A percentile compares a stretch with the other conserved stretches of the same genome.
These are phyloP conservation scores for Pammene fasciana DNA, from an alignment of 2,888 invertebrate species.

Conservation along the genomic window DNA sequence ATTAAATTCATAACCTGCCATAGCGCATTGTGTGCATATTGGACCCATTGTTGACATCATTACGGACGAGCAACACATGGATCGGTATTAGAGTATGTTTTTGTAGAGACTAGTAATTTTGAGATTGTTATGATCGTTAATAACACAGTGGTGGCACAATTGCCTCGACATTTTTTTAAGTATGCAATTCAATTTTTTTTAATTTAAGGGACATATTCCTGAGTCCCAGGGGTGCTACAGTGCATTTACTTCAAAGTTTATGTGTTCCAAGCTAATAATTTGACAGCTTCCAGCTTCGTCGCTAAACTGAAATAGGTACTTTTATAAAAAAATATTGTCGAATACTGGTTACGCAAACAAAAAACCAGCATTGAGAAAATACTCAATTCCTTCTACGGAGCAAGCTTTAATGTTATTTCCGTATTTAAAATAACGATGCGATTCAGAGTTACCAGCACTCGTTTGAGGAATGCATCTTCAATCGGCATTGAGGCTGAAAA, in stretches of 20 bases:
- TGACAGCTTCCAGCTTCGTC: no score
- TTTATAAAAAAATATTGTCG: no score
- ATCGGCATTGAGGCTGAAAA: constrained; percentile 36
- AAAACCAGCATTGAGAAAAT: constrained; percentile 16
- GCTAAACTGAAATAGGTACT: no score
- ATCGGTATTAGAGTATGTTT: not conserved
- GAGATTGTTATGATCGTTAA: no score
- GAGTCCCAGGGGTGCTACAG: no score
- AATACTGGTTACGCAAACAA: no score
- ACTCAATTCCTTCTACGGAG: constrained; percentile 3
- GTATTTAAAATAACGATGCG: constrained; percentile 26
- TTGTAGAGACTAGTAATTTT: not conserved
- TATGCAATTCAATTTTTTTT: no score
- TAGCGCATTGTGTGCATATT: constrained; percentile 40
- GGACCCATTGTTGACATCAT: constrained; percentile 21
- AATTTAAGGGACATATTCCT: no score
- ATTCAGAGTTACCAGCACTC: constrained; percentile 15
- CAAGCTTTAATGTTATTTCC: constrained; percentile 32
- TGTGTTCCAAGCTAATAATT: no score
- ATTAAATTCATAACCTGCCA: constrained; percentile 35
- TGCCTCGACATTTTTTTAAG: no score
- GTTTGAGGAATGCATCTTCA: constrained; percentile 38
- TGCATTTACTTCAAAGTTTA: no score
- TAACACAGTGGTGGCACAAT: no score
- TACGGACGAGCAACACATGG: not conserved